phyloP scores from a whole-genome alignment of 2,888 invertebrate genomes.

The Hymenopus coronatus region DNA sequence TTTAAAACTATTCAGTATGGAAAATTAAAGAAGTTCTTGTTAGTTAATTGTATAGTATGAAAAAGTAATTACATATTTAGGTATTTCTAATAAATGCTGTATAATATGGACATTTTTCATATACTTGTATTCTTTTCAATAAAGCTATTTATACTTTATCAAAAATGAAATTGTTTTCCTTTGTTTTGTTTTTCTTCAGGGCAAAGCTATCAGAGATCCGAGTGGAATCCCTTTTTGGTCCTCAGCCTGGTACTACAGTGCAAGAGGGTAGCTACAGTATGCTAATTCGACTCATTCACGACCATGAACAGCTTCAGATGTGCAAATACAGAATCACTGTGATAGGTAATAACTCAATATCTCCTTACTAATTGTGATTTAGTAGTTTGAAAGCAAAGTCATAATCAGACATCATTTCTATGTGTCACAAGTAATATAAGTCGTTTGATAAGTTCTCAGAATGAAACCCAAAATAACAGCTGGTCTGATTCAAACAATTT shows the following conservation, averaged over 20 bases:
- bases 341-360: constrained; percentile 18
- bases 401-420: no score
- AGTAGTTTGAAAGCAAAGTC: not conserved
- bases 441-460: no score
- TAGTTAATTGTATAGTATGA: no score
- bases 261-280: constrained; percentile 48
- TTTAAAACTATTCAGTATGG: no score
- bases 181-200: not conserved
- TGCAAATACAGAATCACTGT: constrained; percentile 47
- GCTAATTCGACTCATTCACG: constrained; percentile 46
- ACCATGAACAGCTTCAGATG: constrained; percentile 47
- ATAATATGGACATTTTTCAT: no score
- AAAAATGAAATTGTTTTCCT: not conserved
- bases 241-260: constrained; percentile 48
- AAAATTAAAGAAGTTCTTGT: not conserved
- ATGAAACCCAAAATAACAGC: no score
- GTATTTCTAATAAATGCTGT: no score
- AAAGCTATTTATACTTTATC: no score
- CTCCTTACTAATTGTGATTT: not conserved
- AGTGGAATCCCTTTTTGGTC: constrained; percentile 44
- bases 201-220: constrained; percentile 25
- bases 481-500: no score
- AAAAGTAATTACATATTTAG: no score
- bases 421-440: no score
- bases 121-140: no score